Evolutionary conservation across 1,140 invertebrate species (phyloP).

Genomic region (Drosophila triauraria): DNA sequence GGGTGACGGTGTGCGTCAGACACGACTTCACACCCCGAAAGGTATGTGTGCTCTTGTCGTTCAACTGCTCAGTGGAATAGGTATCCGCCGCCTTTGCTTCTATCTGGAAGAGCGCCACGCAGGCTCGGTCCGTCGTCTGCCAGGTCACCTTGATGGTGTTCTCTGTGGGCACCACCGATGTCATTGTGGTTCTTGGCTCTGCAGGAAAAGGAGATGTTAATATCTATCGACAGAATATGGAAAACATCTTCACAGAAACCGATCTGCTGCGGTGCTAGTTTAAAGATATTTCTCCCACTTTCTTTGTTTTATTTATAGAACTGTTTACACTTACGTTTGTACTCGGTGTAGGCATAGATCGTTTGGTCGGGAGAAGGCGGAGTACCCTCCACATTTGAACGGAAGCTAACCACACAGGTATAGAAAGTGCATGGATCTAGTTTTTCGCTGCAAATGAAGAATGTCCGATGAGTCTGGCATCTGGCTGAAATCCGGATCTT

Average conservation of each 20-base stretch:
- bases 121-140: constrained; percentile 65
- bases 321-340: constrained; percentile 49
- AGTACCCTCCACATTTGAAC: constrained; percentile 7
- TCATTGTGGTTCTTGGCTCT: constrained; percentile 58
- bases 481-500: not conserved
- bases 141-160: constrained; percentile 60
- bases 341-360: constrained; percentile 56
- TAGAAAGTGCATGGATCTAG: constrained; percentile 69
- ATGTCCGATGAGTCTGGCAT: not conserved
- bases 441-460: constrained; percentile 39
- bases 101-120: constrained; percentile 51
- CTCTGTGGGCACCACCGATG: constrained; percentile 36
- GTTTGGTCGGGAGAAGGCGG: constrained; percentile 29
- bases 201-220: not conserved
- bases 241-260: no score
- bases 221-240: no score
- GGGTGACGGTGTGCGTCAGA: constrained; percentile 44
- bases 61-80: constrained; percentile 15
- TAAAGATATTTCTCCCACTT: constrained; percentile 1
- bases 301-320: not conserved
- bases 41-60: constrained; percentile 40
- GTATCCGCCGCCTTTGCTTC: constrained; percentile 12
- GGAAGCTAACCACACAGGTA: constrained; percentile 41
- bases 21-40: constrained; percentile 49
- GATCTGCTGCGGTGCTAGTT: not conserved